Conservation (phyloP, 2,113 vertebrate species). For the Gambusia holbrooki region DNA sequence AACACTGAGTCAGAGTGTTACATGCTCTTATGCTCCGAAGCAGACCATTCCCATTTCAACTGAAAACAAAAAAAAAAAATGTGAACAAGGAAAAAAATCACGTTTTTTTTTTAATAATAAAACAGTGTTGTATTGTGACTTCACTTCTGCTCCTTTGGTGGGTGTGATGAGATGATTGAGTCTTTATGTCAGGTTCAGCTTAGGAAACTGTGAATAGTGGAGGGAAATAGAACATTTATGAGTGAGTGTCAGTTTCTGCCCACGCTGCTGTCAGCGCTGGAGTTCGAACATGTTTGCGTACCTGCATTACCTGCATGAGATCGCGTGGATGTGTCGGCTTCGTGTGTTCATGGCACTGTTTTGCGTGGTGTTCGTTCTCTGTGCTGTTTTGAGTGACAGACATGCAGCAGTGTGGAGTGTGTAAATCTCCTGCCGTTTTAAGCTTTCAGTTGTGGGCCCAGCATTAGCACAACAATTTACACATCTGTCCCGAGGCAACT, state of each 20-base stretch:
- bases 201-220: conserved; percentile 33
- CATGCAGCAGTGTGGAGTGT: conserved; percentile 69
- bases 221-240: conserved; percentile 44
- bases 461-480: conserved; percentile 82
- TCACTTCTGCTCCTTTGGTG: conserved; percentile 26
- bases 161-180: conserved; percentile 38
- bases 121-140: conserved; percentile 39
- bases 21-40: not conserved
- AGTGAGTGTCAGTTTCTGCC: conserved; percentile 47
- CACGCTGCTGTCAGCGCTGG: conserved; percentile 35
- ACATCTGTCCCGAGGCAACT: conserved; percentile 78
- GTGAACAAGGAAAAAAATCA: conserved; percentile 31
- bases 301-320: conserved; percentile 3
- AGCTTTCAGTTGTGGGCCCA: conserved; percentile 57
- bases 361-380: conserved; percentile 30
- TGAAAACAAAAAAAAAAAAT: conserved; percentile 47
- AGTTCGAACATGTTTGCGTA: conserved; percentile 6
- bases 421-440: conserved; percentile 70
- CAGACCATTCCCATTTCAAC: not conserved
- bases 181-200: conserved; percentile 35
- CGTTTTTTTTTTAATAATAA: conserved; percentile 16
- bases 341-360: conserved; percentile 18
- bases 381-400: conserved; percentile 71
- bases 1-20: not conserved
- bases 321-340: not conserved